Conservation (phyloP, 2,888 invertebrate species). For the Ellobium chinense region DNA sequence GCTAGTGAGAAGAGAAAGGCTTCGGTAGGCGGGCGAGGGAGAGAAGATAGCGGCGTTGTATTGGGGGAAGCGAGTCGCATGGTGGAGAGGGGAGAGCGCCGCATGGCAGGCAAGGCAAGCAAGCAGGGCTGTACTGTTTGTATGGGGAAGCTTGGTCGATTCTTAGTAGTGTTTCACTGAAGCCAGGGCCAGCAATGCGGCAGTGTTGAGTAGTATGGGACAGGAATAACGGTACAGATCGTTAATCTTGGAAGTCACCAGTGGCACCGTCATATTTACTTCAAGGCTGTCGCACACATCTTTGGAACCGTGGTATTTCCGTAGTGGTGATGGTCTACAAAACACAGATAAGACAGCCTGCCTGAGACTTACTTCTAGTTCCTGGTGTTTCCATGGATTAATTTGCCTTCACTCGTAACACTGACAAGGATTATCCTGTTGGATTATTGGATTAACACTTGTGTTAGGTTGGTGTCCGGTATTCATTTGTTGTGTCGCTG, state of each 20-base stretch:
- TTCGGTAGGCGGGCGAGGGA: background rate
- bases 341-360: too few relatives aligned
- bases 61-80: constrained; percentile 16
- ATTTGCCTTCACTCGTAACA: background rate
- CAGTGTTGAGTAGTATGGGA: too few relatives aligned
- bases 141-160: too few relatives aligned
- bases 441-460: background rate
- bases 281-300: too few relatives aligned
- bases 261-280: too few relatives aligned
- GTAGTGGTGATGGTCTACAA: too few relatives aligned
- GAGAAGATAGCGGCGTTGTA: background rate
- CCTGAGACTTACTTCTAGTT: too few relatives aligned
- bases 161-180: background rate
- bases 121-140: too few relatives aligned
- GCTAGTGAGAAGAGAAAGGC: constrained; percentile 16
- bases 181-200: background rate
- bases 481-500: too few relatives aligned
- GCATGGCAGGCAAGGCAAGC: background rate
- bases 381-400: background rate
- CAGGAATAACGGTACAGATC: too few relatives aligned
- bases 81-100: background rate
- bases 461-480: background rate
- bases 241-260: too few relatives aligned
- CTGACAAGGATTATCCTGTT: background rate
- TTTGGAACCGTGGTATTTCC: too few relatives aligned